Evolutionary conservation across 2,797 vertebrate species (phyloP), one percentile per base, ranked within the genome.

Genomic region (Siniperca obscura): DNA sequence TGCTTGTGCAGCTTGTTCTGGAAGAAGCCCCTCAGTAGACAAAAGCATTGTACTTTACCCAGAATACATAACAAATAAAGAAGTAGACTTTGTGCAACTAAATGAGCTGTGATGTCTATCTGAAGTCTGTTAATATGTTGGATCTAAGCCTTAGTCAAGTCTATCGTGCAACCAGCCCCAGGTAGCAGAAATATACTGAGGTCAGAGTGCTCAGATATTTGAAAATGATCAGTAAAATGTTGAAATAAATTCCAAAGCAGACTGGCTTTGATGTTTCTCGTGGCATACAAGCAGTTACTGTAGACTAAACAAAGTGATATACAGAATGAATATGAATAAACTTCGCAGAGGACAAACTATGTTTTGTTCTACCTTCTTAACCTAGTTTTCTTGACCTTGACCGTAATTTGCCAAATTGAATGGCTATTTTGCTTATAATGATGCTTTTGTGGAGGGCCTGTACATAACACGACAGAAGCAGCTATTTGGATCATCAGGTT

Each of bases 401-500:
- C 36, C 27, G 53, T 8, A 30, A 70, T 52, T 10, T 50, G 11
- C 30, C 67, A 1, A 48, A 40, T 5, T 2, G 7, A 56, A 27
- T 19, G 12, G 8, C 42, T 19, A 7, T 7, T 57, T 52, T 9
- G 1, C 16, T 57, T 1, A 14, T 6, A 27, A 22, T 14, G 22
- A 38, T 14, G 27, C 25, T 62, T 53, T 69, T 17, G 30, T 12
- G 30, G 25, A 70, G 8, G 10, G n/a, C 81, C 83, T 78, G 81
- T 70, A 25, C 72, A 76, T 25, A 7, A 74, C 60, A 46, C 36
- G 46, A 78, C 71, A 67, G 68, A 71, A 76, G 71, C 46, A 44
- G 82, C 70, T 85, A 38, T 84, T 78, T 65, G 76, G 82, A 80
- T 89, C 72, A n/a, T 79, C 73, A 25, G 80, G 81, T 86, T 92